phyloP scores from a whole-genome alignment of 2,113 vertebrate genomes.

The Sarotherodon lohbergeri region DNA sequence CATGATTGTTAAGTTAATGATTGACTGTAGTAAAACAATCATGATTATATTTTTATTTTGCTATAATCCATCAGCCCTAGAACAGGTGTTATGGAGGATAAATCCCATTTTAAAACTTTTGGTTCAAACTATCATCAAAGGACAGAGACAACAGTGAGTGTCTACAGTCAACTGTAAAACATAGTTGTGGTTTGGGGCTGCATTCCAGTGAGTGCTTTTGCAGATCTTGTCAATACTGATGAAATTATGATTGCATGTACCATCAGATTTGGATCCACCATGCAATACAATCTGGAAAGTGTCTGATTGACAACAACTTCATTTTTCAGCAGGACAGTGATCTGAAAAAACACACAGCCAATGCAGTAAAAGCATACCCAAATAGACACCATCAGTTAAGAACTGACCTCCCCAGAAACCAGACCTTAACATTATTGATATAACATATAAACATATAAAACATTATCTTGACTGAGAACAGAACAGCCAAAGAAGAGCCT shows the following conservation, averaged over 20 bases:
- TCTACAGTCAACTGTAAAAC: not conserved
- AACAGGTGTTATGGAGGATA: not conserved
- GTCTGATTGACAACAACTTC: not conserved
- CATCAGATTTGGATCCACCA: not conserved
- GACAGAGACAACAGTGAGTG: not conserved
- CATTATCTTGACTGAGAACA: not conserved
- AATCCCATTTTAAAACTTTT: accelerated
- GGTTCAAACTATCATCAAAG: not conserved
- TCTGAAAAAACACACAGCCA: not conserved
- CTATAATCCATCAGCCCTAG: not conserved
- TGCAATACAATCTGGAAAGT: not conserved
- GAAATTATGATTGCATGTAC: not conserved
- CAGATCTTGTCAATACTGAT: not conserved
- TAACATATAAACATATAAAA: not conserved
- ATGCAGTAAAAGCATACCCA: not conserved
- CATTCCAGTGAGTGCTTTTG: not conserved
- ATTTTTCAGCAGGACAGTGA: not conserved
- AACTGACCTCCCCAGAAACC: not conserved
- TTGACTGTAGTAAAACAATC: not conserved
- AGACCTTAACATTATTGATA: not conserved
- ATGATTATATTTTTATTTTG: not conserved
- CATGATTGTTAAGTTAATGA: not conserved
- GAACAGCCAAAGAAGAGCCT: not conserved
- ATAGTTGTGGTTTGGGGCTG: not conserved
- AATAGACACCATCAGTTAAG: not conserved